Base-by-base conservation (phyloP, 2,113 vertebrate species). In the Bostrychus sinensis region DNA sequence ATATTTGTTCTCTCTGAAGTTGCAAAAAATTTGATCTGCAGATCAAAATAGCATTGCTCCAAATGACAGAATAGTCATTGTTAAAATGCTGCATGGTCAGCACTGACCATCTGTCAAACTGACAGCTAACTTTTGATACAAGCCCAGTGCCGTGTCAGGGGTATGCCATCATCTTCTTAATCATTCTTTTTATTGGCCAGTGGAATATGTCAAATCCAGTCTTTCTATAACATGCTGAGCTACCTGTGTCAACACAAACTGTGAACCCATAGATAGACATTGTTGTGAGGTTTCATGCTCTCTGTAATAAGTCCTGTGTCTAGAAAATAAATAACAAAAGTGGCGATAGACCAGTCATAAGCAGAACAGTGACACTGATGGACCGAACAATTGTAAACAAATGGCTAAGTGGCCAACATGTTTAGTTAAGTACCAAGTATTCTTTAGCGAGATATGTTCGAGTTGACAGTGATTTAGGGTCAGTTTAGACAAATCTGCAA, bases 101-200 rank as follows among this genome's bases (percentile, higher is more conserved):
- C 16, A n/a, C n/a, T 34, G 22, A 12, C 56, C 20, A 45, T 53
- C 43, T 59, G 66, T 68, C 45, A 51, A 32, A 13, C 23, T 64
- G 62, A 22, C 30, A 12, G 37, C 22, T 54, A 34, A 42, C 58
- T 50, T 55, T 43, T 48, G 55, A 56, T 66, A 60, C 59, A 48
- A 59, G 64, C 30, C 22, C 34, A n/a, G 6, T 43, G 26, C 8
- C 20, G 1, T 25, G 36, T 57, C 57, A 57, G 14, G 7, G 20
- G 34, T 48, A 53, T 28, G 43, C 48, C 61, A 50, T 60, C 45
- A 11, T 57, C 10, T 43, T 8, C 41, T 77, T 70, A 55, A 72
- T 75, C 39, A 68, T 56, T 26, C 41, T 56, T 79, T 70, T 30
- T 22, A 39, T 30, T 25, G 51, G 45, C 69, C 55, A 51, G 43